A percentile compares a stretch with the other conserved stretches of the same genome.
phyloP scores from a whole-genome alignment of 2,797 vertebrate species.

The Sebastes melanostomus region DNA sequence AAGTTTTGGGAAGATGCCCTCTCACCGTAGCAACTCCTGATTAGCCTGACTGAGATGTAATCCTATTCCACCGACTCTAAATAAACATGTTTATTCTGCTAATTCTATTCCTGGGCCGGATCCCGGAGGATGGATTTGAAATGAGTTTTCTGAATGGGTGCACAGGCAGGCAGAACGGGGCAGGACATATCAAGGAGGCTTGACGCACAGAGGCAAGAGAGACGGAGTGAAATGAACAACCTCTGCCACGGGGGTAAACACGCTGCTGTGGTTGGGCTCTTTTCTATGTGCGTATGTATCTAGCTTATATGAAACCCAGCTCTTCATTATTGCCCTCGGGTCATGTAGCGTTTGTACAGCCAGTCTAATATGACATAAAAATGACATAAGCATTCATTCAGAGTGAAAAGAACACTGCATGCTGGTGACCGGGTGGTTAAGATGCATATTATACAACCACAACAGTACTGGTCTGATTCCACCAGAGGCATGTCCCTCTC shows the following conservation, averaged over 20 bases:
- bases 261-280: slow-evolving; percentile 11
- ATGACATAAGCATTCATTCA: background rate
- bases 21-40: slow-evolving; percentile 3
- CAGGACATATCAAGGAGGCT: slow-evolving; percentile 55
- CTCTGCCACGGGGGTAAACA: slow-evolving; percentile 68
- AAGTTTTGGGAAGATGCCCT: background rate
- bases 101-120: slow-evolving; percentile 47
- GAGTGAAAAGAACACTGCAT: background rate
- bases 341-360: background rate
- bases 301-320: background rate
- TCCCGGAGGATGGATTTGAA: slow-evolving; percentile 20
- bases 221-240: slow-evolving; percentile 31
- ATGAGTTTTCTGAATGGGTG: slow-evolving; percentile 64
- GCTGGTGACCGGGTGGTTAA: background rate
- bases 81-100: slow-evolving; percentile 53
- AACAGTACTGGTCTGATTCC: background rate
- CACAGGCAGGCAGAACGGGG: slow-evolving; percentile 43
- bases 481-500: background rate
- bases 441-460: background rate
- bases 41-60: slow-evolving; percentile 48
- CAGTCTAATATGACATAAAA: background rate
- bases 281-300: background rate
- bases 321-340: background rate
- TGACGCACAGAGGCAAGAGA: slow-evolving; percentile 34
- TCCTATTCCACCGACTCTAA: slow-evolving; percentile 45